Base-by-base conservation (phyloP, 2,888 invertebrate genomes). In the Standfussiana lucernea region DNA sequence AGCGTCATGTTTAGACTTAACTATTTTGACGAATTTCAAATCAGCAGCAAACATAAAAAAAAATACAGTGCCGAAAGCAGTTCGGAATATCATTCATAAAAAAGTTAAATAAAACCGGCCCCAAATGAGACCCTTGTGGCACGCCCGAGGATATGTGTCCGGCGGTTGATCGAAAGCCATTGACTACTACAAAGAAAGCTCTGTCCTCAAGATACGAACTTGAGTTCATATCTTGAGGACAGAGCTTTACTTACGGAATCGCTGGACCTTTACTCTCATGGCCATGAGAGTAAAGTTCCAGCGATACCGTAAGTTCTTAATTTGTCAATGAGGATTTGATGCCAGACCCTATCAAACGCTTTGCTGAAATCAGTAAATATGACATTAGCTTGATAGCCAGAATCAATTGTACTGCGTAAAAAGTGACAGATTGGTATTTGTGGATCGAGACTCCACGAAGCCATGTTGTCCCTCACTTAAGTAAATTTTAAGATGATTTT, bases 331-430 rank as follows among this genome's bases (percentile, higher is more conserved):
- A 62, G 62, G 28, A 66, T 56, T 37, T 68, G 2, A 50, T 67
- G 67, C 3, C 37, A 68, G 35, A 68, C 67, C 35, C 37, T 13
- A 50, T 72, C 67, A 13, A 68, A 68, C 37, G 67, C 67, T 68
- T 53, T 68, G 37, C 37, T 68, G 8, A 68, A 68, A n/a, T 68
- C 67, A 24, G 50, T 67, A 32, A n/a, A 68, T 35, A 68, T 53
- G 37, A 68, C 53, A 37, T 68, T 13, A 53, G 50, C 68, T 37
- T 68, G 37, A 37, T 53, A 35, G 24, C 37, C 53, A n/a, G 37
- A 68, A n/a, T n/a, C n/a, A n/a, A n/a, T n/a, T n/a, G n/a, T n/a
- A n/a, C n/a, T n/a, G n/a, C n/a, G n/a, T n/a, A n/a, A n/a, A n/a
- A n/a, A n/a, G n/a, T n/a, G n/a, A n/a, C n/a, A n/a, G n/a, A n/a